phyloP scores from a whole-genome alignment of 2,888 invertebrate genomes.

The Calliscelio sp. region DNA sequence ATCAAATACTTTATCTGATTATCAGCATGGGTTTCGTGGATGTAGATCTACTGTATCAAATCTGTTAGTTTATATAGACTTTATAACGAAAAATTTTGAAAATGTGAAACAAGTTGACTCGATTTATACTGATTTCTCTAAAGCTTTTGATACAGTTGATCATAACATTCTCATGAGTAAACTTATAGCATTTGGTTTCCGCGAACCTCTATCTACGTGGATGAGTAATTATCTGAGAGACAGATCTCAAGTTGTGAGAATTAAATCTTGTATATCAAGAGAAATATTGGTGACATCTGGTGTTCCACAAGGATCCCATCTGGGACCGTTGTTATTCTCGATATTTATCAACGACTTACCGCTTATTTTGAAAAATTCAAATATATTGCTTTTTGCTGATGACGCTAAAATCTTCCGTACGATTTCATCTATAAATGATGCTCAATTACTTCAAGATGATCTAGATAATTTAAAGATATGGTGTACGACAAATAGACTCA shows the following conservation, averaged over 20 bases:
- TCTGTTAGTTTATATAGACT: no score
- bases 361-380: no score
- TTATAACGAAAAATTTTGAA: no score
- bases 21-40: not conserved
- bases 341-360: not conserved
- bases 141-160: constrained; percentile 6
- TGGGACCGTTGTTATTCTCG: not conserved
- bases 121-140: constrained; percentile 12
- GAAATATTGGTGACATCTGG: not conserved
- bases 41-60: not conserved
- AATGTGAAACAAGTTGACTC: no score
- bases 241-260: no score
- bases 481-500: not conserved
- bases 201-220: no score
- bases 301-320: not conserved
- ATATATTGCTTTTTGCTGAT: not conserved
- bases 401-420: not conserved
- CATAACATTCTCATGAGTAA: not conserved
- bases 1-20: not conserved
- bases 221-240: no score
- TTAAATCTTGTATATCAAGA: no score
- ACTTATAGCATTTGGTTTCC: no score
- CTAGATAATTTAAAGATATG: not conserved
- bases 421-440: not conserved
- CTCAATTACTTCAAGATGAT: no score